Evolutionary conservation across 2,888 invertebrate species (phyloP).

Genomic region (Drosophila helvetica): DNA sequence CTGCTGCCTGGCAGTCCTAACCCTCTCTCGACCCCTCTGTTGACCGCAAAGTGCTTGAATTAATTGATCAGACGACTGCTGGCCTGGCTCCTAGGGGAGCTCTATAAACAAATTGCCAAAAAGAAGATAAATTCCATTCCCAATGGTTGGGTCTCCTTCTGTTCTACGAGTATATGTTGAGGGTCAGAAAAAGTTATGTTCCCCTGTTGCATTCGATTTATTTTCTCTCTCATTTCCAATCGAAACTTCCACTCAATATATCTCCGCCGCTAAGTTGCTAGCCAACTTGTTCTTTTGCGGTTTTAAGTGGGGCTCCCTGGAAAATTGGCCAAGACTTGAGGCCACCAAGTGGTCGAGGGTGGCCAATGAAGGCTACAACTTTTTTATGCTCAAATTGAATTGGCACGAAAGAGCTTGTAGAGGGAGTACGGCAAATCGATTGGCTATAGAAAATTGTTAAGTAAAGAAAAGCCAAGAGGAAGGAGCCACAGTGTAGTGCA

Average conservation of each 20-base stretch:
- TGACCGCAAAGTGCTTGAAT: constrained; percentile 54
- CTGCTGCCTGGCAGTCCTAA: neutral
- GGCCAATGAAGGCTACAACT: constrained; percentile 20
- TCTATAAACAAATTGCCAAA: constrained; percentile 58
- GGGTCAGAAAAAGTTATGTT: constrained; percentile 3
- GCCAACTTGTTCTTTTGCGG: constrained; percentile 47
- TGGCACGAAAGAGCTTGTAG: constrained; percentile 10
- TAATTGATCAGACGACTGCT: constrained; percentile 59
- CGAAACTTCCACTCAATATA: constrained; percentile 61
- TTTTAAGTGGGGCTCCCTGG: constrained; percentile 39
- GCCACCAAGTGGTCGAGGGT: constrained; percentile 9
- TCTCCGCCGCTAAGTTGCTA: constrained; percentile 25
- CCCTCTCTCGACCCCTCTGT: neutral
- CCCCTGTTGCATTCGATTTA: constrained; percentile 27
- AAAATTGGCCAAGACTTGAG: constrained; percentile 32
- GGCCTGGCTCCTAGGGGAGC: constrained; percentile 10
- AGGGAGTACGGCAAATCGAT: constrained; percentile 14
- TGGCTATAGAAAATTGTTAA: constrained; percentile 24
- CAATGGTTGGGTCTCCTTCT: constrained; percentile 6
- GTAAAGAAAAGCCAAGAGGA: neutral
- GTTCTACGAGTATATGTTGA: no score
- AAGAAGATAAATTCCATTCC: constrained; percentile 45
- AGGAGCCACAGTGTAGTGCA: neutral
- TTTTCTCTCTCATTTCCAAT: constrained; percentile 11
- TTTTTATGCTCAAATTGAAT: constrained; percentile 48